phyloP scores from a whole-genome alignment of 2,113 vertebrate genomes.

The Poeciliopsis occidentalis region DNA sequence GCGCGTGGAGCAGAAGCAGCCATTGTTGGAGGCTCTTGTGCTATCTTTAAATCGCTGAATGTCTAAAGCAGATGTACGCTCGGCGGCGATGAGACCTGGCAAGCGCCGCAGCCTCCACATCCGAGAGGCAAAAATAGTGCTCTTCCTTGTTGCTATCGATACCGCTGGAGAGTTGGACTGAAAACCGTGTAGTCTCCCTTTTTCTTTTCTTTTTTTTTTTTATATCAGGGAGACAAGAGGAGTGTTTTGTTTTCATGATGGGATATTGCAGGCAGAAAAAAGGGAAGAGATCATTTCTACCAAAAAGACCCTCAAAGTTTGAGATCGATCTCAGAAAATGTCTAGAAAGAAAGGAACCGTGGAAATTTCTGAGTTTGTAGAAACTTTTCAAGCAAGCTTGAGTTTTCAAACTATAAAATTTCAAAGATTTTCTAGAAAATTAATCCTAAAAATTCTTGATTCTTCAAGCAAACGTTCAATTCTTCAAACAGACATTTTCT shows the following conservation, averaged over 20 bases:
- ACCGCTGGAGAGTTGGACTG: constrained; percentile 23
- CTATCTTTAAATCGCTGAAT: constrained; percentile 17
- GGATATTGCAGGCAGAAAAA: too few relatives aligned
- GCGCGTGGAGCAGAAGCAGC: constrained; percentile 3
- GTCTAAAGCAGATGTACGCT: constrained; percentile 19
- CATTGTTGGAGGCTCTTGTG: constrained; percentile 24
- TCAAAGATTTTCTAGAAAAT: too few relatives aligned
- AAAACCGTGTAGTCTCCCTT: constrained; percentile 16
- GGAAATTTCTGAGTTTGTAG: too few relatives aligned
- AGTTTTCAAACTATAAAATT: too few relatives aligned
- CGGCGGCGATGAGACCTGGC: constrained; percentile 8
- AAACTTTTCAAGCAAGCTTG: too few relatives aligned
- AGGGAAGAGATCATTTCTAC: too few relatives aligned
- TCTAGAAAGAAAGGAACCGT: too few relatives aligned
- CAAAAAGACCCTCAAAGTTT: too few relatives aligned
- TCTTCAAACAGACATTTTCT: too few relatives aligned
- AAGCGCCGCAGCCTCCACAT: constrained; percentile 18
- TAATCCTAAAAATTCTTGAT: too few relatives aligned
- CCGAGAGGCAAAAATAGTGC: constrained; percentile 5
- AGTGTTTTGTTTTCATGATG: neutral
- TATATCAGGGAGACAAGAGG: neutral
- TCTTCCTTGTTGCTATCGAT: neutral
- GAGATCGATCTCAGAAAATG: too few relatives aligned
- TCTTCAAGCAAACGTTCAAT: too few relatives aligned
- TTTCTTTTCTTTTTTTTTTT: neutral